These are phyloP conservation scores for Micromys minutus DNA, from an alignment of 2,113 vertebrate genomes.

Conservation along the genomic window DNA sequence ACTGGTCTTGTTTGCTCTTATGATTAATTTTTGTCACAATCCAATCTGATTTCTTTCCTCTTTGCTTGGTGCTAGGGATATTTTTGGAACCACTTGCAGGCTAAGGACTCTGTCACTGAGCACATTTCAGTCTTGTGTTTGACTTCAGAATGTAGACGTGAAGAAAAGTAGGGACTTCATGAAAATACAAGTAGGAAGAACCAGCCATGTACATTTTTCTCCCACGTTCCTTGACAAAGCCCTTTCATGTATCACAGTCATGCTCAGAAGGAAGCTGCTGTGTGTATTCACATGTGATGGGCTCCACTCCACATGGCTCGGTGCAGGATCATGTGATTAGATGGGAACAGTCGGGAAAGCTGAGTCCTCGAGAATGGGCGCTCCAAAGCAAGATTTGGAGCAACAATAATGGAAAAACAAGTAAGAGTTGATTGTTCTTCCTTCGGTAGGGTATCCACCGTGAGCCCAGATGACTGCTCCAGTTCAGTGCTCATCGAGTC, in stretches of 20 bases:
- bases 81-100: neutral
- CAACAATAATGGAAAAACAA: neutral
- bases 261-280: neutral
- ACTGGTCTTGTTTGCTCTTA: neutral
- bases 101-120: too few relatives aligned
- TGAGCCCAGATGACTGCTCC: neutral
- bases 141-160: neutral
- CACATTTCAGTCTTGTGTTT: neutral
- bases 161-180: constrained; percentile 7
- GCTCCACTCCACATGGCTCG: neutral
- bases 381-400: neutral
- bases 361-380: neutral
- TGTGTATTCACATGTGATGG: accelerated
- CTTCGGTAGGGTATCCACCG: too few relatives aligned
- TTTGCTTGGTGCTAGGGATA: neutral
- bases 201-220: neutral
- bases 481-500: neutral
- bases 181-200: neutral
- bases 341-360: neutral
- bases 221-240: neutral
- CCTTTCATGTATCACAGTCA: neutral
- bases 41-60: neutral
- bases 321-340: neutral
- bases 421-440: neutral
- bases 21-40: neutral